Evolutionary conservation across 2,113 vertebrate species (phyloP).

Genomic region (Anthoscopus minutus): DNA sequence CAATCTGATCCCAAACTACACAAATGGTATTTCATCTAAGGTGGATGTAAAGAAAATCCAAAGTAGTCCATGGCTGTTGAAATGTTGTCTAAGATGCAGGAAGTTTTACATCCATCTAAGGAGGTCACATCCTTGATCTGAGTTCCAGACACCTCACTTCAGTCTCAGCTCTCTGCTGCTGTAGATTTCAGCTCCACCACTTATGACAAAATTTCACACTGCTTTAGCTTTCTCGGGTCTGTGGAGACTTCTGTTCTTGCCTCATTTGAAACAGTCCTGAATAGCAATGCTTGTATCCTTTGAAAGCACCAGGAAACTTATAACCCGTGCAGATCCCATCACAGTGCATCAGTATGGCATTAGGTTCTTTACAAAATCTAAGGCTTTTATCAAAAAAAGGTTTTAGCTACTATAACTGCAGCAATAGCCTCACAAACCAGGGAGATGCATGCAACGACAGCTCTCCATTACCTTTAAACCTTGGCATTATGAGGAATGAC

Average conservation of each 20-base stretch:
- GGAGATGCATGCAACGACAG: neutral
- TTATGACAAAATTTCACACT: neutral
- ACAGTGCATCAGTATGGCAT: neutral
- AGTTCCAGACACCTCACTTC: neutral
- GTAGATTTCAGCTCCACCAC: neutral
- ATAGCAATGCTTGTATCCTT: neutral
- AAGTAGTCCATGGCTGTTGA: neutral
- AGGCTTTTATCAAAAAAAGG: neutral
- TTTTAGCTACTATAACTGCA: neutral
- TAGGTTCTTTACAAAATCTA: neutral
- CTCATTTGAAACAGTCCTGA: neutral
- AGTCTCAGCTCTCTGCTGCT: neutral
- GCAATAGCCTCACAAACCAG: neutral
- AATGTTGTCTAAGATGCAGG: neutral
- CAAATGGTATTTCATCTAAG: neutral
- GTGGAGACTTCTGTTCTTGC: neutral
- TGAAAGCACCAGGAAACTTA: neutral
- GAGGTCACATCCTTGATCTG: neutral
- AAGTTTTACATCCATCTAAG: neutral
- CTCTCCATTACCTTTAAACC: neutral
- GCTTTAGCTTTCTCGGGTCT: neutral
- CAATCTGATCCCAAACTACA: neutral
- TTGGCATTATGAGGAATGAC: neutral
- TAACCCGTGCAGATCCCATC: neutral
- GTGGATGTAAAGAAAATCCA: neutral